Percentiles rank a stretch among this genome's conserved stretches.
phyloP scores from a whole-genome alignment of 1,140 invertebrate species.

The Trachelipus rathkii region DNA sequence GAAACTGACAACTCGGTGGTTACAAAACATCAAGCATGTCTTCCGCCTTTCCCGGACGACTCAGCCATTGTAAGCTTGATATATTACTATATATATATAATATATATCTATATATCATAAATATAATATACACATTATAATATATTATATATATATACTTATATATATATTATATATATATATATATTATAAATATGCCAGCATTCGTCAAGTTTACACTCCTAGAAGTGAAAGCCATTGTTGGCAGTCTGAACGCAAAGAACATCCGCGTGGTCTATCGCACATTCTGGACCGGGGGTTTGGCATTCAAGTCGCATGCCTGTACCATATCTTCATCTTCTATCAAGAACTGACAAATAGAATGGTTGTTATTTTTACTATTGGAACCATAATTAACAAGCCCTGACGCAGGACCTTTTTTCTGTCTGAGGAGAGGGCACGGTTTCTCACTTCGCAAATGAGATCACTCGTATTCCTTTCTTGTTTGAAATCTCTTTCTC shows the following conservation, averaged over 20 bases:
- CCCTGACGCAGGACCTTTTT: slow-evolving; percentile 67
- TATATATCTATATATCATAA: too few relatives aligned
- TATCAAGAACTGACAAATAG: slow-evolving; percentile 79
- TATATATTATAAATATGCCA: too few relatives aligned
- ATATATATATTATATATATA: too few relatives aligned
- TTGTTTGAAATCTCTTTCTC: slow-evolving; percentile 62
- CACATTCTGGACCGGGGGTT: slow-evolving; percentile 73
- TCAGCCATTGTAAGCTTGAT: slow-evolving; percentile 76
- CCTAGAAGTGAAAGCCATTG: slow-evolving; percentile 69
- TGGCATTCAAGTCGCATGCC: slow-evolving; percentile 81
- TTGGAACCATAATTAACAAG: slow-evolving; percentile 85
- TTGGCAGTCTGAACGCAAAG: slow-evolving; percentile 71
- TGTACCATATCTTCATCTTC: slow-evolving; percentile 72
- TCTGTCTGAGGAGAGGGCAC: slow-evolving; percentile 74
- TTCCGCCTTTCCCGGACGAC: slow-evolving; percentile 68
- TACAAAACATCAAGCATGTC: slow-evolving; percentile 79
- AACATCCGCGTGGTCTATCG: slow-evolving; percentile 75
- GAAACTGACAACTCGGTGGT: slow-evolving; percentile 61
- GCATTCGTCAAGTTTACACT: slow-evolving; percentile 70
- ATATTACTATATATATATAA: too few relatives aligned
- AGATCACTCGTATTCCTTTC: slow-evolving; percentile 77
- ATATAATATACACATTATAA: too few relatives aligned
- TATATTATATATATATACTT: too few relatives aligned
- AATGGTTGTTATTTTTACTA: slow-evolving; percentile 81
- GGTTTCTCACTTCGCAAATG: slow-evolving; percentile 79